Conservation (phyloP, 2,113 vertebrate genomes). For the Grallaria varia region DNA sequence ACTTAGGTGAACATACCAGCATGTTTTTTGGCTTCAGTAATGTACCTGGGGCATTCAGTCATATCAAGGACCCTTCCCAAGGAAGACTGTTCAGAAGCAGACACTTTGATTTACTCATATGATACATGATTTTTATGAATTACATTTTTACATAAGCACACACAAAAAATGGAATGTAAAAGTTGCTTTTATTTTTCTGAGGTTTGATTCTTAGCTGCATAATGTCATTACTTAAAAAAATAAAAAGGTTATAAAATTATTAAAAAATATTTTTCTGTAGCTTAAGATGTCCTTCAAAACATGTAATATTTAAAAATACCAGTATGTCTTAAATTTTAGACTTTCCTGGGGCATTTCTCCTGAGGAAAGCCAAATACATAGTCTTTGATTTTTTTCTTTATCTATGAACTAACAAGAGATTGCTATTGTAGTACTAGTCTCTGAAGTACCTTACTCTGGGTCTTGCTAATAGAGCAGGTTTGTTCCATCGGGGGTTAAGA, state of each 20-base stretch:
- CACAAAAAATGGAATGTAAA: not conserved
- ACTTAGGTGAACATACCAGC: not conserved
- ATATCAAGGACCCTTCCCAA: not conserved
- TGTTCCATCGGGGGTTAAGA: constrained; percentile 66
- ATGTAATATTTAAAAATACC: not conserved
- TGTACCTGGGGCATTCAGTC: fast-evolving
- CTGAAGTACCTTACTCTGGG: not conserved
- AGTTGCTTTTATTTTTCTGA: not conserved
- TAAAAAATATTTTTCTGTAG: not conserved
- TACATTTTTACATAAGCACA: not conserved
- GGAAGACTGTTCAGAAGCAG: not conserved
- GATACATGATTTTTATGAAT: not conserved
- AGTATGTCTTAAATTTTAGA: not conserved
- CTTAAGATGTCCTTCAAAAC: not conserved
- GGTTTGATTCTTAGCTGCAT: not conserved
- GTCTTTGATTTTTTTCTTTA: constrained; percentile 49
- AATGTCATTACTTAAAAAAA: not conserved
- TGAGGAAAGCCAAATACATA: not conserved
- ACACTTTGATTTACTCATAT: not conserved
- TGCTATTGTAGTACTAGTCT: constrained; percentile 5
- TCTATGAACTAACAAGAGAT: constrained; percentile 16
- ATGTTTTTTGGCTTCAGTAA: not conserved
- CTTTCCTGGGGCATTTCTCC: not conserved
- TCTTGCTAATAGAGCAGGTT: constrained; percentile 56
- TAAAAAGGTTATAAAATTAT: not conserved